These are phyloP conservation scores for Drosophila histrio DNA, from an alignment of 2,888 invertebrate species.

Conservation along the genomic window DNA sequence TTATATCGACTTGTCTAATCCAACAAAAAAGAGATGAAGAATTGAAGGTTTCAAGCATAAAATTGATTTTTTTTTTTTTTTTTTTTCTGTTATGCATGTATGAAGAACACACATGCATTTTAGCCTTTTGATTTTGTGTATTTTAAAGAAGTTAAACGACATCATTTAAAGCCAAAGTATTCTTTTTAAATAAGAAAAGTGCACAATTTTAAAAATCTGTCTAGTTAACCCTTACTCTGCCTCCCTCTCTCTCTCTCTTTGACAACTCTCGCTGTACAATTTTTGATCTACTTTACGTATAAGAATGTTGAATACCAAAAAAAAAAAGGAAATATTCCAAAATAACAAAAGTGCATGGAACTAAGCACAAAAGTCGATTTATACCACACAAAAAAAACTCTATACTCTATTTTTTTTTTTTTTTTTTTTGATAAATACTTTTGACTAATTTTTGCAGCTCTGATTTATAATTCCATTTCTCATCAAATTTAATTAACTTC, in stretches of 20 bases:
- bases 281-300: slow-evolving; percentile 53
- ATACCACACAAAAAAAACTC: slow-evolving; percentile 42
- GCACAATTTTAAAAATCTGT: slow-evolving; percentile 59
- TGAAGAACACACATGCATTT: slow-evolving; percentile 20
- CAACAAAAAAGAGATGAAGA: background rate
- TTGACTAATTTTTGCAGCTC: slow-evolving; percentile 68
- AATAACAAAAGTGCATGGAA: slow-evolving; percentile 64
- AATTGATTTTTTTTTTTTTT: background rate
- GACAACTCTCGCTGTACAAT: slow-evolving; percentile 36
- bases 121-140: slow-evolving; percentile 1
- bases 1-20: background rate
- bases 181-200: slow-evolving; percentile 38
- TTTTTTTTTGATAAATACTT: slow-evolving; percentile 53
- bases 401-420: slow-evolving; percentile 45
- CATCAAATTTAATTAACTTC: slow-evolving; percentile 34
- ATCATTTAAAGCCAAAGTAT: slow-evolving; percentile 18
- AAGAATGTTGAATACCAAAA: slow-evolving; percentile 45
- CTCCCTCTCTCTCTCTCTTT: slow-evolving; percentile 47
- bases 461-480: slow-evolving; percentile 46
- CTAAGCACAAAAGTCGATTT: slow-evolving; percentile 59
- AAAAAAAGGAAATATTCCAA: slow-evolving; percentile 3
- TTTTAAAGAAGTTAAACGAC: slow-evolving; percentile 8
- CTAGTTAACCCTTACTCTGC: slow-evolving; percentile 51
- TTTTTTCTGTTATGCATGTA: slow-evolving; percentile 30
- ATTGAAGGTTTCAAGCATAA: background rate